Evolutionary conservation across 2,113 vertebrate genomes (phyloP).

Genomic region (Mandrillus leucophaeus): DNA sequence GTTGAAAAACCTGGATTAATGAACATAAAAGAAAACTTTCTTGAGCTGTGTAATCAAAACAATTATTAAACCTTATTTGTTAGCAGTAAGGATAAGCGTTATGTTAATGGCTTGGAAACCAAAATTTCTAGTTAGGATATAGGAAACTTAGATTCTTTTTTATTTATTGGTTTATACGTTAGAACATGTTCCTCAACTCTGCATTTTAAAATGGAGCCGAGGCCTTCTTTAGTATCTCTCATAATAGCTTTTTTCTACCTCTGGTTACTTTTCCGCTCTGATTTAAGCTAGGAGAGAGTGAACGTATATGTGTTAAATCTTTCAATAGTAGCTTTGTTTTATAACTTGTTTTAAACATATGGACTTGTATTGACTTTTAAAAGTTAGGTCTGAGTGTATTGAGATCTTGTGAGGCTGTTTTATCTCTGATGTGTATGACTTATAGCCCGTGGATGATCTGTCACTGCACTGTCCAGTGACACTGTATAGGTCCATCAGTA

Average conservation of each 20-base stretch:
- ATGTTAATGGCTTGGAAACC: background rate
- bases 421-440: background rate
- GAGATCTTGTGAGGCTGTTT: background rate
- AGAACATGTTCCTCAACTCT: background rate
- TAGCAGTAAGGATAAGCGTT: background rate
- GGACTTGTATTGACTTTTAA: background rate
- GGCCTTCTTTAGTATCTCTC: background rate
- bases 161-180: background rate
- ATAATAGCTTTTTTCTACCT: background rate
- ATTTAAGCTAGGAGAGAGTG: background rate
- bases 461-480: too few species aligned
- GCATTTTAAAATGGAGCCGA: slow-evolving; percentile 19
- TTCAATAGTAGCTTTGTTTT: slow-evolving; percentile 30
- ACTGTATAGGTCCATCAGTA: background rate
- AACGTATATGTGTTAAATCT: background rate
- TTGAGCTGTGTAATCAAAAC: background rate
- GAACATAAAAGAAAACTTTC: background rate
- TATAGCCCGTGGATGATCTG: background rate
- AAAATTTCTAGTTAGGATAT: background rate
- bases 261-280: background rate
- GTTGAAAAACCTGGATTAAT: background rate
- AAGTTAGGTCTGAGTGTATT: background rate
- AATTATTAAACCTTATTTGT: background rate
- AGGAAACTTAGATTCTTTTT: background rate
- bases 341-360: background rate